Evolutionary conservation across 1,140 invertebrate species (phyloP), one percentile per base, ranked within the genome.

Genomic region (Camponotus floridanus): DNA sequence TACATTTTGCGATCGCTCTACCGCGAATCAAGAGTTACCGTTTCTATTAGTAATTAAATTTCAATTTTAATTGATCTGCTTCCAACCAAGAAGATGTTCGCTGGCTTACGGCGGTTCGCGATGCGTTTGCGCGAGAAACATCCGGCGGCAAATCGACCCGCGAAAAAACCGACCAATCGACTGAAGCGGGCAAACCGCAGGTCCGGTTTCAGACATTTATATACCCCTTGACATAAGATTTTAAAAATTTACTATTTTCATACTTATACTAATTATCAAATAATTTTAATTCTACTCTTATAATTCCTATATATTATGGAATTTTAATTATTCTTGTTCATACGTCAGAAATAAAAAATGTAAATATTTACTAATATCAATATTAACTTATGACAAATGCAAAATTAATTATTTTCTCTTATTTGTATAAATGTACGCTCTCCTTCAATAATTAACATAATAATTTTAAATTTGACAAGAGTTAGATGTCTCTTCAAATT

Each of bases 101-200:
- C 67, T 59, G 8, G 42, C 45, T 36, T 31, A n/a, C 45, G 33
- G 13, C 62, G 51, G 6, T 15, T 74, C 33, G 39, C 42, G 11
- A 1, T 68, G 87, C 92, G 92, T 92, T 81, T 92, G 92, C 93
- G 94, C 91, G 68, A 57, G n/a, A 18, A 39, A 65, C 71, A 51
- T 86, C 89, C 88, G 87, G 89, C 89, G 90, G 84, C 86, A 92
- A 91, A 95, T 95, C 94, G 94, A 95, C 94, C 94, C 93, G 93
- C 93, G 93, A 95, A 95, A 95, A 93, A 91, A 79, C 85, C 73
- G 70, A 65, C 87, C 88, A 93, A 91, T 92, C 73, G 57, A 85
- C 81, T 80, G 11, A 62, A 83, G n/a, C 11, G 48, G 36, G 18
- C 26, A 26, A 73, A 13, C 18, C 62, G 7, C 76, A 83, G 79